phyloP scores from a whole-genome alignment of 2,797 vertebrate genomes.

The Apodemus agrarius region DNA sequence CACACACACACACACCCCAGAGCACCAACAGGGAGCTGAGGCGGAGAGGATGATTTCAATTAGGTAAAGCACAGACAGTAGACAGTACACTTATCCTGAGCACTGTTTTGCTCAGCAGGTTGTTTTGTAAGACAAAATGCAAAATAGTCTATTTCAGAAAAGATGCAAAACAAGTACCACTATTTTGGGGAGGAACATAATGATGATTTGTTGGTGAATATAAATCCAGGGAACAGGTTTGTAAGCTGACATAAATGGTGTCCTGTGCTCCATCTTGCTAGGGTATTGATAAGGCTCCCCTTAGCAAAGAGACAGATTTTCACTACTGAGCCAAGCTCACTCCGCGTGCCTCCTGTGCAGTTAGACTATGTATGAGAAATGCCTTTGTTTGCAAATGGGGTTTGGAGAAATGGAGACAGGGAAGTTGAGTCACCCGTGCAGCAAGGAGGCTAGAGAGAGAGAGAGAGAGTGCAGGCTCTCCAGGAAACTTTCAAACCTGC shows the following conservation, averaged over 20 bases:
- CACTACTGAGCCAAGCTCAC: conserved; percentile 69
- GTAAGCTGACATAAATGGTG: conserved; percentile 73
- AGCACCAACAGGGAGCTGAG: conserved; percentile 65
- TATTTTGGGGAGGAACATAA: conserved; percentile 80
- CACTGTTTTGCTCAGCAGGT: conserved; percentile 75
- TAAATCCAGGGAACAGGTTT: conserved; percentile 76
- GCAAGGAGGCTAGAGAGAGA: background rate
- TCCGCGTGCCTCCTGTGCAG: conserved; percentile 61
- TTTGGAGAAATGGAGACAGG: background rate
- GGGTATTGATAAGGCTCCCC: conserved; percentile 36
- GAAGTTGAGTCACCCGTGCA: background rate
- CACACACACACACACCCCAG: conserved; percentile 71
- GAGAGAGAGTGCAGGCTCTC: background rate
- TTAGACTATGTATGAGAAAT: conserved; percentile 75
- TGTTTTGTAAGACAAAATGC: conserved; percentile 79
- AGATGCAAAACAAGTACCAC: conserved; percentile 69
- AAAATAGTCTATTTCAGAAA: conserved; percentile 83
- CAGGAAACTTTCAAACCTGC: background rate
- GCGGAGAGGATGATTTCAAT: conserved; percentile 47
- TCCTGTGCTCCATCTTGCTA: conserved; percentile 74
- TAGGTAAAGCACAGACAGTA: conserved; percentile 66
- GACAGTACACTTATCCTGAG: conserved; percentile 66
- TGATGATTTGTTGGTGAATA: conserved; percentile 74
- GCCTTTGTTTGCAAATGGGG: conserved; percentile 9
- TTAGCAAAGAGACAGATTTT: conserved; percentile 69